Conservation (phyloP, 2,888 invertebrate species). For the Falcaria lacertinaria region DNA sequence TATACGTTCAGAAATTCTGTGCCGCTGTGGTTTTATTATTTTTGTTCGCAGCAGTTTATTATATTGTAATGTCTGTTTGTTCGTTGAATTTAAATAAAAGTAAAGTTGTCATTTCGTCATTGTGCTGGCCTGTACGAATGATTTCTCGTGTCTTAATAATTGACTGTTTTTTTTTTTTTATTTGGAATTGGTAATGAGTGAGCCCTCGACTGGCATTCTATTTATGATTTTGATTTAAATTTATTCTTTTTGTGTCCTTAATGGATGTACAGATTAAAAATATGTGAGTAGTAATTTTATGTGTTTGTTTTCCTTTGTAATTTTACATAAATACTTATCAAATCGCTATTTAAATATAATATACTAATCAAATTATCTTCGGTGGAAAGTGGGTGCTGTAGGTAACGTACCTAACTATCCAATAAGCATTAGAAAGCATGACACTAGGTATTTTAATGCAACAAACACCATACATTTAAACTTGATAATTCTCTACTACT, state of each 20-base stretch:
- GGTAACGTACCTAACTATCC: no score
- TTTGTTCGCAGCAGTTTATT: constrained; percentile 55
- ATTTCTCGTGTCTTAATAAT: constrained; percentile 52
- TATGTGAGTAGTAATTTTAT: constrained; percentile 7
- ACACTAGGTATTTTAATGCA: no score
- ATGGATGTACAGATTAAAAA: no score
- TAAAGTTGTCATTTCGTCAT: constrained; percentile 52
- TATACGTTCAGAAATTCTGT: constrained; percentile 37
- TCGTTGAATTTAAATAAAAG: constrained; percentile 46
- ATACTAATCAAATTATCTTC: no score
- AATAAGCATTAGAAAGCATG: no score
- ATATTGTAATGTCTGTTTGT: constrained; percentile 65
- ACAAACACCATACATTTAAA: no score
- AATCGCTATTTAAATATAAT: no score
- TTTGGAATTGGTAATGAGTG: constrained; percentile 1
- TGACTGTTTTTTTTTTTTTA: constrained; percentile 18
- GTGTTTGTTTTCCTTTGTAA: constrained; percentile 8
- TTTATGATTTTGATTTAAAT: not conserved
- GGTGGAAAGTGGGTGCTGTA: no score
- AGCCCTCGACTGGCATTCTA: not conserved
- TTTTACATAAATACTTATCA: no score
- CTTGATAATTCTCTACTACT: no score
- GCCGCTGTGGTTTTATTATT: constrained; percentile 46
- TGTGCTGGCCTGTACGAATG: constrained; percentile 32
- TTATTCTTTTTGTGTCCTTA: not conserved